A percentile compares a stretch with the other conserved stretches of the same genome.
phyloP scores from a whole-genome alignment of 1,140 invertebrate genomes.

The Hyphantria cunea region DNA sequence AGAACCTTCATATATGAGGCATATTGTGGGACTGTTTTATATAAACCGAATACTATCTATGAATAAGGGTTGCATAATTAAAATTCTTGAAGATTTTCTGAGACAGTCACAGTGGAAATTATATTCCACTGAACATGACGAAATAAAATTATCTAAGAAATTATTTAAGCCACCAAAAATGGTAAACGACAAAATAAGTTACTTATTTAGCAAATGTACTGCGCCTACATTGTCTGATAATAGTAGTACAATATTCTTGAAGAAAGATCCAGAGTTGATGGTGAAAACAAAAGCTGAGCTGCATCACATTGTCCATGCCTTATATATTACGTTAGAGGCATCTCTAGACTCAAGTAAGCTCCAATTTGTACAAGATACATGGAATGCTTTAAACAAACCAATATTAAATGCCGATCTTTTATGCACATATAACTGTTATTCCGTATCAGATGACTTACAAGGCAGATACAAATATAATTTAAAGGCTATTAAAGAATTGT shows the following conservation, averaged over 20 bases:
- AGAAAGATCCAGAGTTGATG: constrained; percentile 17
- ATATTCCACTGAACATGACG: constrained; percentile 31
- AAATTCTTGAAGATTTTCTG: constrained; percentile 49
- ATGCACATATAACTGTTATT: neutral
- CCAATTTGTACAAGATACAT: neutral
- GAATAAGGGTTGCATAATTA: constrained; percentile 45
- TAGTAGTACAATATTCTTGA: constrained; percentile 30
- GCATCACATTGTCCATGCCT: constrained; percentile 37
- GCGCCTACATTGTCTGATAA: constrained; percentile 1
- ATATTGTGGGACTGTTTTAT: constrained; percentile 44
- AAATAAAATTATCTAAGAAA: constrained; percentile 31
- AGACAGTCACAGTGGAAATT: constrained; percentile 43
- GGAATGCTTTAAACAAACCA: neutral
- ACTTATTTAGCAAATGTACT: constrained; percentile 38
- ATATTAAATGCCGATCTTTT: neutral
- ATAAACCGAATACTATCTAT: constrained; percentile 40
- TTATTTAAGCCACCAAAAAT: constrained; percentile 31
- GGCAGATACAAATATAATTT: neutral
- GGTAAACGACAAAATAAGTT: constrained; percentile 34
- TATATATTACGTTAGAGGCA: constrained; percentile 54
- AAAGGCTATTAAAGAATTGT: neutral
- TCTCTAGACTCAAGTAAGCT: constrained; percentile 55
- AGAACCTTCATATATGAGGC: constrained; percentile 54
- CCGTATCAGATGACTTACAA: neutral
- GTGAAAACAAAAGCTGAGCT: constrained; percentile 28